Evolutionary conservation across 2,113 vertebrate species (phyloP), one percentile per base, ranked within the genome.

Genomic region (Ardeotis arabs): DNA sequence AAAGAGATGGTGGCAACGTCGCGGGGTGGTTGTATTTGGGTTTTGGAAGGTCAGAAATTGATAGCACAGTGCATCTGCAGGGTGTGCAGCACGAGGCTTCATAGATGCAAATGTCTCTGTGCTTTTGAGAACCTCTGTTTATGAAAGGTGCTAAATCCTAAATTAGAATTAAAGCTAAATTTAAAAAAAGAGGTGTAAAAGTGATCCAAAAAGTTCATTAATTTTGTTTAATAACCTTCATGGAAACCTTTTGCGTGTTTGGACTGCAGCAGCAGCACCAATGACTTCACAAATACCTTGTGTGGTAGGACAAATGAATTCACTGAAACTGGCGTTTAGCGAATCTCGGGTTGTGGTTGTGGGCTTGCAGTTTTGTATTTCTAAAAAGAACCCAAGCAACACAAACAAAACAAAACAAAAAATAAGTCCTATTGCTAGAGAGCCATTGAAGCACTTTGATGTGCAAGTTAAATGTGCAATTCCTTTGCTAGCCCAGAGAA

Each of bases 11-110:
- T 6, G 39, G 58, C 63, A 31, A 9, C 60, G 63, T 23, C 60
- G 6, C 53, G 3, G 60, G 50, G 6, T n/a, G 52, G 53, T 64
- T 88, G 62, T 10, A 7, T 37, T 60, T 1, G 17, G 12, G 44
- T 28, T 35, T 33, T 60, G 63, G 9, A 27, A 45, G 79, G 52
- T 50, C 16, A 41, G 67, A 27, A 14, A 2, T 1, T 1, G 47
- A 3, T 25, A 33, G 11, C n/a, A 6, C 28, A 68, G 70, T 5
- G 59, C 25, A 1, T 45, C 33, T 20, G 2, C 6, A 0, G 23
- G 78, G 44, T 18, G 67, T 5, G 0, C 33, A 20, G 62, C 56
- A 4, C 28, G 84, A 24, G 69, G 78, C 18, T 29, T 53, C 44
- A 1, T 6, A 35, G 52, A 2, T 5, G 47, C 14, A 2, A 10